Conservation (phyloP, 2,797 vertebrate species). For the Acipenser transmontanus region DNA sequence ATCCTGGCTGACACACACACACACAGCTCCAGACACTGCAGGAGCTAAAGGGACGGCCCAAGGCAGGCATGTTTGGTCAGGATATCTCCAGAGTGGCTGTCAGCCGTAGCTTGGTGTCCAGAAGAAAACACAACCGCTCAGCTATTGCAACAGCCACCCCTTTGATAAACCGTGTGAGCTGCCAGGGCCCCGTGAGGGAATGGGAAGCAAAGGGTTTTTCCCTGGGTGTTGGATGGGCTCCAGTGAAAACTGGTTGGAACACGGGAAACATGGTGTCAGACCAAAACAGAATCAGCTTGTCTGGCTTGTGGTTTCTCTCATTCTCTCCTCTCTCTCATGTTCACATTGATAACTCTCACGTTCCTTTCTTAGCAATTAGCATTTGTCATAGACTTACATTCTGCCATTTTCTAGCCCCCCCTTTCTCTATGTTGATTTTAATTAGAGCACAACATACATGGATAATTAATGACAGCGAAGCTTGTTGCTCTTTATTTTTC, state of each 20-base stretch:
- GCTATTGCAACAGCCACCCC: conserved; percentile 33
- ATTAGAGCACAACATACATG: neutral
- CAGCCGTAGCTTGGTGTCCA: neutral
- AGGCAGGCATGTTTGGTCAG: no score
- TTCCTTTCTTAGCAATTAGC: neutral
- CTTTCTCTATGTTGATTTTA: neutral
- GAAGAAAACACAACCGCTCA: conserved; percentile 12
- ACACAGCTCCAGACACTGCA: no score
- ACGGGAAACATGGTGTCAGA: conserved; percentile 83
- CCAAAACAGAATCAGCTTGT: conserved; percentile 72
- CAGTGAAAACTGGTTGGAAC: conserved; percentile 87
- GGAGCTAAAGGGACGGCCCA: no score
- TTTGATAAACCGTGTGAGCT: conserved; percentile 41
- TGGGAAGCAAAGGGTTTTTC: conserved; percentile 44
- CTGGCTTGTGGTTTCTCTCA: conserved; percentile 77
- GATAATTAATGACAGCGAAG: neutral
- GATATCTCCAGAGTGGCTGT: neutral
- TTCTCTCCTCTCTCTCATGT: neutral
- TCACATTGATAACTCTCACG: neutral
- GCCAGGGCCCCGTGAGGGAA: conserved; percentile 40
- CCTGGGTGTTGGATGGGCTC: conserved; percentile 71
- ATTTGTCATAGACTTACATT: neutral
- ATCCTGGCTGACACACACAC: no score
- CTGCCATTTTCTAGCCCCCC: neutral
- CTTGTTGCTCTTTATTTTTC: neutral